These are phyloP conservation scores for Heliconius eleuchia DNA, from an alignment of 1,140 invertebrate genomes.

Conservation along the genomic window DNA sequence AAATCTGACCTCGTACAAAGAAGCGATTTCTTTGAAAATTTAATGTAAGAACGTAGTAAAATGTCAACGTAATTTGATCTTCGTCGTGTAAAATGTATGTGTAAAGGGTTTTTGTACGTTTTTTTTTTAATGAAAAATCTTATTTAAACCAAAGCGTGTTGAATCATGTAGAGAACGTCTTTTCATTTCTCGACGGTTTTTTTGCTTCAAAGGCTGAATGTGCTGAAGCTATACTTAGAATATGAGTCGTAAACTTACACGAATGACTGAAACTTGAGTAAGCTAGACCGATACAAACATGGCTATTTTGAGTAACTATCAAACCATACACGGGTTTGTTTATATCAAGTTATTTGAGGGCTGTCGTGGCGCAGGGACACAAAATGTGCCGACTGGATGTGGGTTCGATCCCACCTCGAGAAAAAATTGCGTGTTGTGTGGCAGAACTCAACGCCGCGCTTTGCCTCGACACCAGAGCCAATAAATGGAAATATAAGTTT, in stretches of 20 bases:
- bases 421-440: too few species aligned
- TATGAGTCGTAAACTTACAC: slow-evolving; percentile 42
- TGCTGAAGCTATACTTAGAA: slow-evolving; percentile 37
- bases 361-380: too few species aligned
- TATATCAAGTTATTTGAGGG: background rate
- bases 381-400: too few species aligned
- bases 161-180: slow-evolving; percentile 24
- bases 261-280: slow-evolving; percentile 41
- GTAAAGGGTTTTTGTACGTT: background rate
- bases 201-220: slow-evolving; percentile 31
- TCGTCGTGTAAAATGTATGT: background rate
- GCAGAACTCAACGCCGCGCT: too few species aligned
- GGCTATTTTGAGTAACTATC: slow-evolving; percentile 28
- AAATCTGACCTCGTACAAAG: background rate
- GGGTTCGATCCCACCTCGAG: too few species aligned
- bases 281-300: slow-evolving; percentile 36
- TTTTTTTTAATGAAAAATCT: too few species aligned
- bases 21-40: slow-evolving; percentile 10
- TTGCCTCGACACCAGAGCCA: too few species aligned
- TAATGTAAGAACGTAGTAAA: slow-evolving; percentile 11
- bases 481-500: too few species aligned
- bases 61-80: slow-evolving; percentile 14
- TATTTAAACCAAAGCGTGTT: background rate
- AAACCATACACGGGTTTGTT: slow-evolving; percentile 24
- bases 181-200: slow-evolving; percentile 22